A percentile compares a stretch with the other conserved stretches of the same genome.
Conservation (phyloP, 2,113 vertebrate genomes). For the Pteruthius melanotis region DNA sequence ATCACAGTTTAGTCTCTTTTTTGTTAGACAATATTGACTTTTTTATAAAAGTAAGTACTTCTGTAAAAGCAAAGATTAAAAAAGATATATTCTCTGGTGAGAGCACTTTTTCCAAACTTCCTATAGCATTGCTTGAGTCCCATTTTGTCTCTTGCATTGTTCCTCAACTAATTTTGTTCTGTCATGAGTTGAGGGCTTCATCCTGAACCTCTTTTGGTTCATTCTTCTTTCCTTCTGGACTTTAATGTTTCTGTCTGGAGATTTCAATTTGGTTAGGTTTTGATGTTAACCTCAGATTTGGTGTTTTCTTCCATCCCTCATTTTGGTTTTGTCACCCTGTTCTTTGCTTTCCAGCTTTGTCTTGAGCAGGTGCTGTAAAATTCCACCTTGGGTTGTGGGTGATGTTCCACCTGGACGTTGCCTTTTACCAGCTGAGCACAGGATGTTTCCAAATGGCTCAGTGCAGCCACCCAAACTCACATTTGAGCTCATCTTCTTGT, state of each 20-base stretch:
- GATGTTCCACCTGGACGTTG: not conserved
- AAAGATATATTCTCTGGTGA: not conserved
- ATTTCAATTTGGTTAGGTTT: not conserved
- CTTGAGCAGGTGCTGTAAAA: not conserved
- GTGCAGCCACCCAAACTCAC: not conserved
- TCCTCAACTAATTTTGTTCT: not conserved
- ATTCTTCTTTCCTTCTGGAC: not conserved
- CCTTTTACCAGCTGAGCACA: rapidly evolving
- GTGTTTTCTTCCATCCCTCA: not conserved
- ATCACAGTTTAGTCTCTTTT: not conserved
- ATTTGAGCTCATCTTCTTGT: not conserved
- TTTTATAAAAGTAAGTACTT: not conserved
- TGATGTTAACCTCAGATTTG: not conserved
- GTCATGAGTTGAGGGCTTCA: not conserved
- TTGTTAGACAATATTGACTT: not conserved
- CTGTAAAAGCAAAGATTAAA: not conserved
- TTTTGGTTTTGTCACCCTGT: not conserved
- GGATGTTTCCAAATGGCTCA: not conserved
- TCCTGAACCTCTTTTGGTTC: not conserved
- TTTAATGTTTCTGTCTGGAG: not conserved
- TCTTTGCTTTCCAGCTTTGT: not conserved
- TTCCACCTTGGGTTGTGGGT: not conserved
- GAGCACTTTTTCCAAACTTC: not conserved
- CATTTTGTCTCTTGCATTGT: not conserved
- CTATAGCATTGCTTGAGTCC: not conserved